A percentile compares a stretch with the other conserved stretches of the same genome.
Conservation (phyloP, 92 coral and sea anemone species). For the Pocillopora grandis region DNA sequence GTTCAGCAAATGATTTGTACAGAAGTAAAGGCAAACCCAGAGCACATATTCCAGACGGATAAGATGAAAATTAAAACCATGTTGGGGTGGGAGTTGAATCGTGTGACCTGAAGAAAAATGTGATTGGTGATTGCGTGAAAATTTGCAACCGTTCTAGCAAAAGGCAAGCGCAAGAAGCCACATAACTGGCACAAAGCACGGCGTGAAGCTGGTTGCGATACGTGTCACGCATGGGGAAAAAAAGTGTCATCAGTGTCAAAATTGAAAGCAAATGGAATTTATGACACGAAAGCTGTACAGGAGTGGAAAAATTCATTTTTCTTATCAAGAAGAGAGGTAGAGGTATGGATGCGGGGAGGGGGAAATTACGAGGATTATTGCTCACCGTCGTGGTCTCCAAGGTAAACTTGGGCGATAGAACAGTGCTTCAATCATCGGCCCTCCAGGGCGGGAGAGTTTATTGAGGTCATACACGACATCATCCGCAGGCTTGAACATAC, state of each 20-base stretch:
- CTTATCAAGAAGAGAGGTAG: too few species aligned
- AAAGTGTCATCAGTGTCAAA: background rate
- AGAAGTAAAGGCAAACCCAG: background rate
- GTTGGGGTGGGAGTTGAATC: too few species aligned
- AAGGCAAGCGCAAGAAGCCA: background rate
- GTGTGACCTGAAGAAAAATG: too few species aligned
- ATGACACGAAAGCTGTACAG: too few species aligned
- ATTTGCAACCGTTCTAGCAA: background rate
- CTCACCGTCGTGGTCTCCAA: background rate
- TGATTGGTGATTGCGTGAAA: too few species aligned
- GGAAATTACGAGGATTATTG: background rate
- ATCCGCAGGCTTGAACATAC: slow-evolving; percentile 44
- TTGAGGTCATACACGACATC: slow-evolving; percentile 64
- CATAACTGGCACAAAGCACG: background rate
- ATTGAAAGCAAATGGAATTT: too few species aligned
- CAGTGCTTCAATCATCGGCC: slow-evolving; percentile 74
- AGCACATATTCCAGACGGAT: background rate
- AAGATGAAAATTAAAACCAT: too few species aligned
- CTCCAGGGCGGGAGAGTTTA: slow-evolving; percentile 65
- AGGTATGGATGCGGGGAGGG: background rate
- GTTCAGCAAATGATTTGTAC: background rate
- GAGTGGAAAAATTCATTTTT: too few species aligned
- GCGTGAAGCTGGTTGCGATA: background rate
- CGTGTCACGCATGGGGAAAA: background rate
- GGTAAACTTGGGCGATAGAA: slow-evolving; percentile 12